Evolutionary conservation across 2,888 invertebrate genomes (phyloP).

Genomic region (Girardia tigrina): DNA sequence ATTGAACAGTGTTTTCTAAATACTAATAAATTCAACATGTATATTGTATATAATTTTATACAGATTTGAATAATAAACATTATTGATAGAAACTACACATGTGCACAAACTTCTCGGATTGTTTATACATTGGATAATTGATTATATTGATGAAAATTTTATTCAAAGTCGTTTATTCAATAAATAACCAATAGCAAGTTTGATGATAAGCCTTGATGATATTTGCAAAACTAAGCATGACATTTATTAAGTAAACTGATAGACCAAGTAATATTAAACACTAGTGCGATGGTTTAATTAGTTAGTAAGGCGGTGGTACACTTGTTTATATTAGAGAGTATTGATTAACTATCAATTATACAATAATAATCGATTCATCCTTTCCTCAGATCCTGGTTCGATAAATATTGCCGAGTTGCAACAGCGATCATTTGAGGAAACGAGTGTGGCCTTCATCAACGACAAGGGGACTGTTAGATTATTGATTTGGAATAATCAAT

Average conservation of each 20-base stretch:
- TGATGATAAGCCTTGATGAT: not conserved
- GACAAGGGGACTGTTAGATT: not conserved
- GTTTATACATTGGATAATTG: no score
- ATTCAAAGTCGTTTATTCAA: not conserved
- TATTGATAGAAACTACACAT: no score
- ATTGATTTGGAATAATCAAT: not conserved
- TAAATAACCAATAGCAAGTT: no score
- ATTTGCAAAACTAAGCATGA: not conserved
- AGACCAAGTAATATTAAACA: constrained; percentile 1
- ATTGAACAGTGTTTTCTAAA: no score
- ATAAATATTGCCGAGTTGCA: constrained; percentile 1
- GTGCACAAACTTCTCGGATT: no score
- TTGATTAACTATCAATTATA: not conserved
- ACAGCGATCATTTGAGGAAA: constrained; percentile 7
- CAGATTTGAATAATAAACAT: no score
- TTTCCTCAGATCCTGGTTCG: not conserved
- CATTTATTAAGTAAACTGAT: not conserved
- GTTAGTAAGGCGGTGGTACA: not conserved
- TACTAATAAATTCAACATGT: no score
- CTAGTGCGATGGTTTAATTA: not conserved
- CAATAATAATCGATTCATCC: no score
- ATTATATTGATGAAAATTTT: not conserved
- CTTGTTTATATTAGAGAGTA: not conserved
- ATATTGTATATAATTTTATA: no score
- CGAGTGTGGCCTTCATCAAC: constrained; percentile 18